Conservation (phyloP, 2,888 invertebrate species). For the Drosophila emarginata region DNA sequence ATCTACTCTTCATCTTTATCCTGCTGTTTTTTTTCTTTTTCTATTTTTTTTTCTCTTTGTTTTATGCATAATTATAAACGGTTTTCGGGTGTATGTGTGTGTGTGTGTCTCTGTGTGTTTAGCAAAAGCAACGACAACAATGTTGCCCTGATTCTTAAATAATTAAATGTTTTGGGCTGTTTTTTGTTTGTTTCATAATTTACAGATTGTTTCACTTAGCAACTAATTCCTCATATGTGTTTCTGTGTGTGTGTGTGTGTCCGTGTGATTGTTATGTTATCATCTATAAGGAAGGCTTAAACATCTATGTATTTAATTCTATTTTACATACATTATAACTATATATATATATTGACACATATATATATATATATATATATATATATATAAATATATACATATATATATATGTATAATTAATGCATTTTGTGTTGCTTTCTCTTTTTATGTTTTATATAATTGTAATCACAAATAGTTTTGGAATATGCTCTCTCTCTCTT, state of each 20-base stretch:
- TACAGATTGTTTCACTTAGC: constrained; percentile 49
- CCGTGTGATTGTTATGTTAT: constrained; percentile 2
- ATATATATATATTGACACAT: constrained; percentile 20
- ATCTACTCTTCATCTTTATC: constrained; percentile 1
- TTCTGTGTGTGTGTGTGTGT: constrained; percentile 16
- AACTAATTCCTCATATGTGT: constrained; percentile 33
- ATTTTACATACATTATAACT: constrained; percentile 4
- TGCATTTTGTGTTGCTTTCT: constrained; percentile 58
- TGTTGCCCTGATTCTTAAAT: background rate
- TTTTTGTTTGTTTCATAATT: constrained; percentile 45
- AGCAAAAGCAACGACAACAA: constrained; percentile 1
- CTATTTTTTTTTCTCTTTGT: constrained; percentile 42
- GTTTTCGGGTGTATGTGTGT: constrained; percentile 29
- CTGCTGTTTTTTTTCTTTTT: constrained; percentile 32
- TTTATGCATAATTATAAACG: constrained; percentile 59
- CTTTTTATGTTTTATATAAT: constrained; percentile 58
- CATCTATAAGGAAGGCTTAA: constrained; percentile 4
- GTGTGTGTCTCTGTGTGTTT: background rate
- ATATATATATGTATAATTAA: constrained; percentile 50
- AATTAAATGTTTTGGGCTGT: background rate
- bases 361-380: constrained; percentile 24
- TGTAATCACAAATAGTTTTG: constrained; percentile 76
- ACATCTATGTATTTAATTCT: background rate
- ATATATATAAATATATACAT: constrained; percentile 37
- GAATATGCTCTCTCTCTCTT: constrained; percentile 63